Conservation (phyloP, 92 coral and sea anemone genomes). For the Actinernus sp. region DNA sequence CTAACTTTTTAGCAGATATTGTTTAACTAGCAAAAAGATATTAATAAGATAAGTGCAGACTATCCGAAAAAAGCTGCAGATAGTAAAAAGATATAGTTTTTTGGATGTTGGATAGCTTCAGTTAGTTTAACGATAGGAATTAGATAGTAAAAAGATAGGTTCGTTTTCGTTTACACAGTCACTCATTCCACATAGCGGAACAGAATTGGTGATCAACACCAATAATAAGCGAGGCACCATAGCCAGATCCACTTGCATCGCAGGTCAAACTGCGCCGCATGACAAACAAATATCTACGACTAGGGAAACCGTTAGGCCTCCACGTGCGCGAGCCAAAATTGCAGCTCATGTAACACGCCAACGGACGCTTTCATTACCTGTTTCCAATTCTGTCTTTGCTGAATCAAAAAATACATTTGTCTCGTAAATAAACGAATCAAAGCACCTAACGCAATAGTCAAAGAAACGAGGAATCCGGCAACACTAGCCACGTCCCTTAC, state of each 20-base stretch:
- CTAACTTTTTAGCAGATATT: no score
- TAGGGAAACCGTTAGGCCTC: constrained; percentile 35
- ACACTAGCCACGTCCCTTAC: constrained; percentile 46
- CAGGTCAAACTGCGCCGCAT: constrained; percentile 14
- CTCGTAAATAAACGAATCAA: constrained; percentile 40
- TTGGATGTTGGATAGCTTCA: no score
- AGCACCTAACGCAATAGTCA: constrained; percentile 36
- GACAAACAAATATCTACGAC: constrained; percentile 20
- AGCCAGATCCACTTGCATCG: constrained; percentile 45
- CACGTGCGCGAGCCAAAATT: constrained; percentile 21
- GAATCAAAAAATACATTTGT: constrained; percentile 49
- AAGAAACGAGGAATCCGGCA: constrained; percentile 31
- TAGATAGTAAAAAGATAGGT: no score
- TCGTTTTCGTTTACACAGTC: no score
- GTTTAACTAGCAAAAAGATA: no score
- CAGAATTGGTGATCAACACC: constrained; percentile 8
- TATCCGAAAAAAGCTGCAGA: no score
- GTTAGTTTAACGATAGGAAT: no score
- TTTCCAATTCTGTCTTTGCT: constrained; percentile 23
- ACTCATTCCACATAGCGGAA: constrained; percentile 8
- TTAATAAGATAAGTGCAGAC: no score
- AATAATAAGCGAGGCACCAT: constrained; percentile 13
- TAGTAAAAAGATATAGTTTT: no score
- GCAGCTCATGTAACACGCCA: constrained; percentile 23
- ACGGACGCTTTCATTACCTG: constrained; percentile 7